A percentile compares a stretch with the other conserved stretches of the same genome.
phyloP scores from a whole-genome alignment of 2,888 invertebrate genomes.

The Lumbricus terrestris region DNA sequence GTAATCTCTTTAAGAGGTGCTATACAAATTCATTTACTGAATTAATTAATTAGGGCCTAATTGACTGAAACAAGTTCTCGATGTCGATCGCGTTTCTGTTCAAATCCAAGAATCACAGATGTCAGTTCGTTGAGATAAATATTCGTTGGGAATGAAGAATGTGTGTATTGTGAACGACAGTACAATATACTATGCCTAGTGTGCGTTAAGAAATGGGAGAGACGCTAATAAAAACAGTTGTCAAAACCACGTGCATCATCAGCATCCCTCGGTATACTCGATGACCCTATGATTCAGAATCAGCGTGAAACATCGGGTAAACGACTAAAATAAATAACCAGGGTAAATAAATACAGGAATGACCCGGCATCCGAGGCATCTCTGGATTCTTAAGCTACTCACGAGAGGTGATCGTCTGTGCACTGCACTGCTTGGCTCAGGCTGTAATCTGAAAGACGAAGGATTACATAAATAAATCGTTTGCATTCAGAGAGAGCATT shows the following conservation, averaged over 20 bases:
- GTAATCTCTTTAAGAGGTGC: background rate
- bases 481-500: background rate
- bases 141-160: background rate
- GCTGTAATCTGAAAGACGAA: too few relatives aligned
- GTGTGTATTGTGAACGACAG: background rate
- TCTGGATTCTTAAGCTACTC: background rate
- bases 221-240: background rate
- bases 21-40: too few relatives aligned
- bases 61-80: too few relatives aligned
- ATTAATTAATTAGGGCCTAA: too few relatives aligned
- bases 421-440: too few relatives aligned
- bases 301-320: background rate
- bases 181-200: background rate
- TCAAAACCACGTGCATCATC: background rate
- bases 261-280: background rate
- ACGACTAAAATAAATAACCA: conserved; percentile 3
- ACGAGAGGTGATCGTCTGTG: background rate
- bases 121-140: background rate
- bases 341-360: background rate
- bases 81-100: too few relatives aligned
- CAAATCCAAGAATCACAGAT: background rate
- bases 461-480: background rate
- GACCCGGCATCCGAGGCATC: background rate
- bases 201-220: background rate
- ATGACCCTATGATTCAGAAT: background rate